Conservation (phyloP, 2,797 vertebrate genomes). For the Lophura swinhoii region DNA sequence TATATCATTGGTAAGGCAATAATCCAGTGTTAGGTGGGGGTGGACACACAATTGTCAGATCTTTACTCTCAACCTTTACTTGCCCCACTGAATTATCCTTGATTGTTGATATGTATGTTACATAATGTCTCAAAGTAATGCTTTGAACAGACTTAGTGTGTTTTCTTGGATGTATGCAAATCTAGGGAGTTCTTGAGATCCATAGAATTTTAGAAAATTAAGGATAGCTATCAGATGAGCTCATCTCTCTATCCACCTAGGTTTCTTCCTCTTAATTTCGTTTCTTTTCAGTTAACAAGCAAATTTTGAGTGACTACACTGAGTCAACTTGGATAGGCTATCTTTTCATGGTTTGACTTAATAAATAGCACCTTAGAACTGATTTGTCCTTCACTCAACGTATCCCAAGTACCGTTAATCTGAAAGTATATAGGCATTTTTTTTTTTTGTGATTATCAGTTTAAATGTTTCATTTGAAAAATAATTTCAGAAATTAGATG, state of each 20-base stretch:
- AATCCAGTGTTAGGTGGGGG: not conserved
- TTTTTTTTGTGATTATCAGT: not conserved
- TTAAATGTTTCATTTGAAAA: not conserved
- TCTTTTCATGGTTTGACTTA: not conserved
- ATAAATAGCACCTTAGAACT: not conserved
- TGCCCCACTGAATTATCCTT: not conserved
- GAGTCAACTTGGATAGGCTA: not conserved
- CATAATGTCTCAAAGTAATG: not conserved
- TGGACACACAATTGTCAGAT: not conserved
- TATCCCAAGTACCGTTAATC: not conserved
- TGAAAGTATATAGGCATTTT: fast-evolving
- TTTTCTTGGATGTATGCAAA: not conserved
- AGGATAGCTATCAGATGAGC: not conserved
- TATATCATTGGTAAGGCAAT: not conserved
- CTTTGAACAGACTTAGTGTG: not conserved
- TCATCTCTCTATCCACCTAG: not conserved
- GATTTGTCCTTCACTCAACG: fast-evolving
- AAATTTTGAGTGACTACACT: not conserved
- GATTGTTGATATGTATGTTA: not conserved
- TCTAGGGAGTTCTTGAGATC: not conserved
- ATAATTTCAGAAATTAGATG: not conserved
- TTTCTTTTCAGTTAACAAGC: not conserved
- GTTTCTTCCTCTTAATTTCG: not conserved
- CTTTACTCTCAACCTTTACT: not conserved
- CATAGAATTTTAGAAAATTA: not conserved